Evolutionary conservation across 1,140 invertebrate genomes (phyloP).

Genomic region (Microplitis mediator): DNA sequence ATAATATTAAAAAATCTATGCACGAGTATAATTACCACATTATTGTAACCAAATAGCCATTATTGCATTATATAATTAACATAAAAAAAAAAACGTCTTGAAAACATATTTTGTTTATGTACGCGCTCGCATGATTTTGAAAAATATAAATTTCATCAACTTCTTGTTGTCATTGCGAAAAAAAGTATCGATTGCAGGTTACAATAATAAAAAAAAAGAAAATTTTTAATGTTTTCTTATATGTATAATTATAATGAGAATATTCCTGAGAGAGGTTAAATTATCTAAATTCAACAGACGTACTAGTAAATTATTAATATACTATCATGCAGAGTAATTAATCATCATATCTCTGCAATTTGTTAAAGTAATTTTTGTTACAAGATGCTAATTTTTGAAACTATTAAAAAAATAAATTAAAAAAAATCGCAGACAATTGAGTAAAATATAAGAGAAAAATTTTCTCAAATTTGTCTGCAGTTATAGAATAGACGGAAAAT

Average conservation of each 20-base stretch:
- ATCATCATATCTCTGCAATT: slow-evolving; percentile 36
- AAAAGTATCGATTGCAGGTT: too few species aligned
- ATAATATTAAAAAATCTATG: too few species aligned
- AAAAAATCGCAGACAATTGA: not conserved
- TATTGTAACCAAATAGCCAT: too few species aligned
- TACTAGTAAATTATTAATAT: slow-evolving; percentile 10
- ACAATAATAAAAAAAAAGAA: too few species aligned
- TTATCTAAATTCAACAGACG: slow-evolving; percentile 7
- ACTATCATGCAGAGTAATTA: slow-evolving; percentile 25
- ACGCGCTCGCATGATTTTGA: too few species aligned
- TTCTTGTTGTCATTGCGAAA: too few species aligned
- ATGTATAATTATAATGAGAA: not conserved
- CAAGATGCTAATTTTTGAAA: slow-evolving; percentile 30
- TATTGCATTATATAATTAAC: too few species aligned
- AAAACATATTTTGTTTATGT: not conserved
- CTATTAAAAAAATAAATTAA: slow-evolving; percentile 2
- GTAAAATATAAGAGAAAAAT: not conserved
- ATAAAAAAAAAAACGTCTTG: not conserved
- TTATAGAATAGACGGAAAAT: not conserved
- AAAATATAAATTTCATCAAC: too few species aligned
- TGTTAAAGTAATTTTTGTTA: slow-evolving; percentile 49
- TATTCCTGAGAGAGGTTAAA: not conserved
- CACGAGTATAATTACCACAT: too few species aligned
- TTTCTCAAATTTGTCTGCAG: not conserved
- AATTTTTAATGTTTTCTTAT: not conserved